These are phyloP conservation scores for Adelognathus sp. DNA, from an alignment of 2,888 invertebrate genomes.

Conservation along the genomic window DNA sequence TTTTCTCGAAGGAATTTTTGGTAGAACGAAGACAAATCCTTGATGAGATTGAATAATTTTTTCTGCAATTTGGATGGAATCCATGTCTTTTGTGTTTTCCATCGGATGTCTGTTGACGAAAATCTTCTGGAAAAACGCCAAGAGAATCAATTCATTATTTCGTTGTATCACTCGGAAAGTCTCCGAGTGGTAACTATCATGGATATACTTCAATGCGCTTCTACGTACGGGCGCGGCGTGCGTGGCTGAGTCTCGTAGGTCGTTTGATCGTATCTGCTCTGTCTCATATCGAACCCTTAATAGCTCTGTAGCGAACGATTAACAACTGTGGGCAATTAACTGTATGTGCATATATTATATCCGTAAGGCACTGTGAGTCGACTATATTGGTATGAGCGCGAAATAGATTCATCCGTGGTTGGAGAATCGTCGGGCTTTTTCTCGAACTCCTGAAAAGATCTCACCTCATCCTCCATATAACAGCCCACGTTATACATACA, in stretches of 20 bases:
- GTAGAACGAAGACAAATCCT: no score
- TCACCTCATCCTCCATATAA: neutral
- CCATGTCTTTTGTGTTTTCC: no score
- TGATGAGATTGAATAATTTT: no score
- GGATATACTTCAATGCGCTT: slow-evolving; percentile 26
- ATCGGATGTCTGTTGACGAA: no score
- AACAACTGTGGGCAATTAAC: slow-evolving; percentile 55
- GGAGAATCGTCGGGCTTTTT: slow-evolving; percentile 33
- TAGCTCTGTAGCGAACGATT: slow-evolving; percentile 51
- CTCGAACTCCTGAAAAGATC: slow-evolving; percentile 35
- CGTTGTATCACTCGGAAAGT: slow-evolving; percentile 14
- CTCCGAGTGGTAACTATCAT: slow-evolving; percentile 62
- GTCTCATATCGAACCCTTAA: slow-evolving; percentile 41
- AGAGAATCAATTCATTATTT: no score
- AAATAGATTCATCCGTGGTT: slow-evolving; percentile 57
- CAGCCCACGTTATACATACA: neutral
- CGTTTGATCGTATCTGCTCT: slow-evolving; percentile 16
- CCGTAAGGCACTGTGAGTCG: slow-evolving; percentile 4
- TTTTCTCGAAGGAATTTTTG: no score
- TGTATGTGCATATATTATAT: slow-evolving; percentile 39
- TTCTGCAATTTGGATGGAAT: no score
- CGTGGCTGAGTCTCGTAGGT: slow-evolving; percentile 49
- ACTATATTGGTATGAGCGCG: slow-evolving; percentile 50
- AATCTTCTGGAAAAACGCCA: no score
- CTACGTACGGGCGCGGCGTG: slow-evolving; percentile 22